phyloP scores from a whole-genome alignment of 2,888 invertebrate genomes.

The Agrenia bidenticulata region DNA sequence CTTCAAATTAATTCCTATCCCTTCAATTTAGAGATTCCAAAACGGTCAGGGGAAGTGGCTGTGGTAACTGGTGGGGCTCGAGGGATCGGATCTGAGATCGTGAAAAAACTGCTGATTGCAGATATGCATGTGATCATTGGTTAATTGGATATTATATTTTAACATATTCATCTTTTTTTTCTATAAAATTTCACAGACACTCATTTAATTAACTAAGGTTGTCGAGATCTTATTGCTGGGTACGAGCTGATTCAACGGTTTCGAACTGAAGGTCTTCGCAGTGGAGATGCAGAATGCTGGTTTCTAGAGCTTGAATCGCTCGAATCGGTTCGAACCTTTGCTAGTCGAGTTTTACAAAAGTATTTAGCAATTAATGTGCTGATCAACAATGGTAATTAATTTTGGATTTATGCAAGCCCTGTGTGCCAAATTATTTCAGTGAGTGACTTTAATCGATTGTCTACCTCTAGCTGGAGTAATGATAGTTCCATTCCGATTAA shows the following conservation, averaged over 20 bases:
- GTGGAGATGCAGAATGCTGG: slow-evolving; percentile 66
- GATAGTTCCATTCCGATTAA: slow-evolving; percentile 76
- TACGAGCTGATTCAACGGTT: slow-evolving; percentile 58
- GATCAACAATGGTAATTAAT: slow-evolving; percentile 74
- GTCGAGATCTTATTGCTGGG: slow-evolving; percentile 67
- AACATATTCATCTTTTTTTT: slow-evolving; percentile 4
- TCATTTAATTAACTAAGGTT: slow-evolving; percentile 64
- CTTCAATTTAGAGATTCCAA: slow-evolving; percentile 67
- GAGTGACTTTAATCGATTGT: too few species aligned
- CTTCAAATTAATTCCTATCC: too few species aligned
- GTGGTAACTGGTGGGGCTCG: slow-evolving; percentile 84
- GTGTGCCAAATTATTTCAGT: too few species aligned
- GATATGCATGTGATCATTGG: slow-evolving; percentile 49
- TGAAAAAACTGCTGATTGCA: slow-evolving; percentile 70
- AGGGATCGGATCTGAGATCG: slow-evolving; percentile 78
- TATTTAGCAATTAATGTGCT: slow-evolving; percentile 70
- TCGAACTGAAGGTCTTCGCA: slow-evolving; percentile 60
- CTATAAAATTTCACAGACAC: neutral
- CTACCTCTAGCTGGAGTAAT: slow-evolving; percentile 74
- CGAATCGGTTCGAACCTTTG: slow-evolving; percentile 75
- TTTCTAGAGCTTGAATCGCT: slow-evolving; percentile 74
- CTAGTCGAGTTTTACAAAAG: slow-evolving; percentile 64
- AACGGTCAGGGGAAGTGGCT: slow-evolving; percentile 68
- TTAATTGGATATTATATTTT: too few species aligned
- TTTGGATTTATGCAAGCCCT: too few species aligned